Conservation (phyloP, 2,797 vertebrate species). For the Rhinichthys osculus region DNA sequence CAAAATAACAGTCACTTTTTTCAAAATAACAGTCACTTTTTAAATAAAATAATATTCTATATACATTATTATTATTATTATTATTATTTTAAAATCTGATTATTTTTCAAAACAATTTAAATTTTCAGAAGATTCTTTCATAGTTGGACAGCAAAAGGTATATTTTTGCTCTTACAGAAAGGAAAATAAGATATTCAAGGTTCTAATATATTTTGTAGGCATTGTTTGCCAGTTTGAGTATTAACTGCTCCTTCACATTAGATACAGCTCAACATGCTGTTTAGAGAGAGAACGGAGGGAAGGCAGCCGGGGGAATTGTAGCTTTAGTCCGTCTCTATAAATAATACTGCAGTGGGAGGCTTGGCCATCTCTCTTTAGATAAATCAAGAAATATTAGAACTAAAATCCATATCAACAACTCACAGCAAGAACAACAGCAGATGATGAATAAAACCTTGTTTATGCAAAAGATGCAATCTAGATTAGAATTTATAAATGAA, state of each 20-base stretch:
- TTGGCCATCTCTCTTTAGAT: constrained; percentile 63
- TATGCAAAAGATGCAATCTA: neutral
- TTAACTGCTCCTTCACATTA: constrained; percentile 45
- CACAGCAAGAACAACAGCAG: constrained; percentile 29
- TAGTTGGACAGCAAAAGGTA: neutral
- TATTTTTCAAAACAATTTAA: neutral
- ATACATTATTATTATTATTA: no score
- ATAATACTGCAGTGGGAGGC: constrained; percentile 74
- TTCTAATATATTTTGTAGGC: neutral
- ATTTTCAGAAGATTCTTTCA: neutral
- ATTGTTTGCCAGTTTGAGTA: constrained; percentile 35
- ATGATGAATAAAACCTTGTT: constrained; percentile 8
- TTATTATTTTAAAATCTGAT: neutral
- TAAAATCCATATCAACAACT: constrained; percentile 52
- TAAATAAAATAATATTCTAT: neutral
- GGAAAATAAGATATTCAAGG: neutral
- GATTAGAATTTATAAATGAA: neutral
- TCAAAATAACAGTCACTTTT: neutral
- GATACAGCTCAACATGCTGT: constrained; percentile 61
- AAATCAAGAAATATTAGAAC: constrained; percentile 63
- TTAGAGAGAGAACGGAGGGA: constrained; percentile 56
- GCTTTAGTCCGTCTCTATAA: constrained; percentile 75
- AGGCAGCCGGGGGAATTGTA: constrained; percentile 63
- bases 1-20: neutral
- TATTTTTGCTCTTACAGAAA: neutral